Evolutionary conservation across 1,140 invertebrate species (phyloP).

Genomic region (Dreissena rostriformis): DNA sequence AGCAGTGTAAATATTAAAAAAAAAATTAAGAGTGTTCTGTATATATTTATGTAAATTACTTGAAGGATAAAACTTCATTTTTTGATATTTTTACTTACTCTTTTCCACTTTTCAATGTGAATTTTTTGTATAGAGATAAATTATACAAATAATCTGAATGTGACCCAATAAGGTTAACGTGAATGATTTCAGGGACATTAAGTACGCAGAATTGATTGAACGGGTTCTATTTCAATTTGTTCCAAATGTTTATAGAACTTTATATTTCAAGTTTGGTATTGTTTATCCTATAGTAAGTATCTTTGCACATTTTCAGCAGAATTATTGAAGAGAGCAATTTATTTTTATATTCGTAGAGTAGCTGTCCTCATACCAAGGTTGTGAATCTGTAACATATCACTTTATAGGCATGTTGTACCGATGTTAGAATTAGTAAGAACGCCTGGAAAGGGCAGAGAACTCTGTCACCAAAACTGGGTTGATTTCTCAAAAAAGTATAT

Average conservation of each 20-base stretch:
- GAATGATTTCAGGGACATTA: neutral
- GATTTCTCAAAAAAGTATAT: no score
- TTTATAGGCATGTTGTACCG: neutral
- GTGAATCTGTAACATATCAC: slow-evolving; percentile 21
- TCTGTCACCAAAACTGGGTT: neutral
- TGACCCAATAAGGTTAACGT: neutral
- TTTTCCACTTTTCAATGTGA: neutral
- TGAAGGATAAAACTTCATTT: no score
- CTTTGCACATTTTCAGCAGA: neutral
- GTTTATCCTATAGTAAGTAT: no score
- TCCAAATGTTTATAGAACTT: no score
- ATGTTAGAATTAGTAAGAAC: neutral
- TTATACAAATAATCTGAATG: slow-evolving; percentile 3
- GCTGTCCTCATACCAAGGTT: slow-evolving; percentile 7
- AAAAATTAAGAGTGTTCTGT: no score
- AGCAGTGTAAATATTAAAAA: no score
- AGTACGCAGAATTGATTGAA: no score
- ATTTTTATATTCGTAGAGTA: neutral
- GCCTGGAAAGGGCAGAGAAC: neutral
- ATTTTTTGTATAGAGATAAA: no score
- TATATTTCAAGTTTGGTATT: no score
- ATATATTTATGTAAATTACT: no score
- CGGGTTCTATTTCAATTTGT: no score
- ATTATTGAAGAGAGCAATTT: neutral
- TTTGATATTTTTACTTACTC: neutral